Evolutionary conservation across 1,140 invertebrate species (phyloP).

Genomic region (Lordiphosa stackelbergi): DNA sequence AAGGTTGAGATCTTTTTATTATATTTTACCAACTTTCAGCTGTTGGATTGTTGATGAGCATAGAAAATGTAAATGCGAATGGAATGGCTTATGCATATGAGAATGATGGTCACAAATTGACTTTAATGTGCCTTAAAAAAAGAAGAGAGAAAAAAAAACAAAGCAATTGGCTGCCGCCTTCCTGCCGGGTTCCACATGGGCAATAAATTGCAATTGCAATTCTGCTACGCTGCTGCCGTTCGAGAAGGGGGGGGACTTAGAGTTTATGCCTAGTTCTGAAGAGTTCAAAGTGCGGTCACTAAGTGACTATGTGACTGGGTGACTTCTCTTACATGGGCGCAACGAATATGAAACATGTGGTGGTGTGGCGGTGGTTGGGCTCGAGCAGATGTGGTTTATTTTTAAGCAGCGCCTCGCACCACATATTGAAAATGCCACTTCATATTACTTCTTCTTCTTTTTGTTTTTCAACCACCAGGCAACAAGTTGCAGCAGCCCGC

Average conservation of each 20-base stretch:
- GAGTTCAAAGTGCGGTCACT: slow-evolving; percentile 63
- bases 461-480: slow-evolving; percentile 24
- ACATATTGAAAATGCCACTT: slow-evolving; percentile 47
- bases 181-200: too few relatives aligned
- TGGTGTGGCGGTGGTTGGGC: slow-evolving; percentile 11
- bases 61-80: slow-evolving; percentile 6
- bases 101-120: slow-evolving; percentile 49
- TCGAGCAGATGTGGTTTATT: slow-evolving; percentile 54
- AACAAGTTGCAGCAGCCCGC: slow-evolving; percentile 60
- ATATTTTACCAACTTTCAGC: too few relatives aligned
- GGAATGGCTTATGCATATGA: slow-evolving; percentile 19
- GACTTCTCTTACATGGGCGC: slow-evolving; percentile 19
- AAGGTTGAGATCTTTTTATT: too few relatives aligned
- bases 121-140: slow-evolving; percentile 23
- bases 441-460: slow-evolving; percentile 14
- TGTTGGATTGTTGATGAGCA: slow-evolving; percentile 1
- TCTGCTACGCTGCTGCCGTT: background rate
- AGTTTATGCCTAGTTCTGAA: slow-evolving; percentile 6
- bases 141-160: background rate
- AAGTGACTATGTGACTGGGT: slow-evolving; percentile 70
- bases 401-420: slow-evolving; percentile 25
- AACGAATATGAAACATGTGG: slow-evolving; percentile 44
- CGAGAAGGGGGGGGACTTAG: background rate
- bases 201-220: slow-evolving; percentile 12
- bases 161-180: slow-evolving; percentile 5